A percentile compares a stretch with the other conserved stretches of the same genome.
Conservation (phyloP, 64 coral and sea anemone species). For the Pocillopora verrucosa region DNA sequence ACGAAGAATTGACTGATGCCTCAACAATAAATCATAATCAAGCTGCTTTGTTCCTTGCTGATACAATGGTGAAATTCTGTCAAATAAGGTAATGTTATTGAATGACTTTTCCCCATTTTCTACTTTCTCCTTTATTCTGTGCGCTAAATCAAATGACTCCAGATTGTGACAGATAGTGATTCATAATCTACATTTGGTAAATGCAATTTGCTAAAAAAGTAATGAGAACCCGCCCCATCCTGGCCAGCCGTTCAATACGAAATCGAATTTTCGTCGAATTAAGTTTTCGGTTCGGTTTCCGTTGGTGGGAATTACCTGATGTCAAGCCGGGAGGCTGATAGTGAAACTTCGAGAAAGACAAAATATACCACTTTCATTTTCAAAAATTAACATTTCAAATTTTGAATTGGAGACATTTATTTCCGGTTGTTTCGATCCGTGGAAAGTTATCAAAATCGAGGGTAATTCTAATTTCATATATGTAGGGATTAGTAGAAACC, state of each 20-base stretch:
- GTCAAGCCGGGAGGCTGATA: background rate
- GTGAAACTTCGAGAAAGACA: background rate
- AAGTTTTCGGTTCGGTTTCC: background rate
- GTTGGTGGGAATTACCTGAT: background rate
- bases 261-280: background rate
- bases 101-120: background rate
- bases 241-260: background rate
- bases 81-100: background rate
- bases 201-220: background rate
- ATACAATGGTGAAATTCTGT: background rate
- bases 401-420: background rate
- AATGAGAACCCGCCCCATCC: background rate
- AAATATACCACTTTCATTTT: background rate
- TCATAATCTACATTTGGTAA: background rate
- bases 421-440: background rate
- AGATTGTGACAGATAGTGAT: background rate
- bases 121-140: background rate
- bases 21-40: background rate
- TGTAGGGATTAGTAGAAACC: background rate
- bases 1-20: background rate
- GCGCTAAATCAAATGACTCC: background rate
- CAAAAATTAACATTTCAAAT: background rate
- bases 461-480: background rate
- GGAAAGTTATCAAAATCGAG: background rate
- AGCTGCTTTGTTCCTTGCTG: background rate